phyloP scores from a whole-genome alignment of 2,888 invertebrate species.

The Desoria tigrina region DNA sequence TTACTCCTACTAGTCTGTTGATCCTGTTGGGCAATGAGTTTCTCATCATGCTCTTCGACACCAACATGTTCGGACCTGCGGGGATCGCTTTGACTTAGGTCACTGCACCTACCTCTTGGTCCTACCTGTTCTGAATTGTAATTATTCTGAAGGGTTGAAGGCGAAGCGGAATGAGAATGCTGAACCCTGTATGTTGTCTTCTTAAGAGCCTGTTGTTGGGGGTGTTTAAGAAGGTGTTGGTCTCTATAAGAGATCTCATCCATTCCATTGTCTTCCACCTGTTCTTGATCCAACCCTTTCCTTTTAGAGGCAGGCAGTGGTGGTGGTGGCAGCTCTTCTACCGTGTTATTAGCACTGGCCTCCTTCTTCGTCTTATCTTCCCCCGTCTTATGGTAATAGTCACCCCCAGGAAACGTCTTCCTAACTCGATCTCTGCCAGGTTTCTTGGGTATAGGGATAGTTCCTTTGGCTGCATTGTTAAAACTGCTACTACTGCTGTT shows the following conservation, averaged over 20 bases:
- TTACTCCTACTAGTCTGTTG: neutral
- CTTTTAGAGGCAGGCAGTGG: neutral
- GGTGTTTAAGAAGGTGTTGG: neutral
- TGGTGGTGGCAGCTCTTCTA: too few relatives aligned
- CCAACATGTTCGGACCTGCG: slow-evolving; percentile 10
- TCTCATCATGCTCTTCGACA: neutral
- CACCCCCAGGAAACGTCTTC: neutral
- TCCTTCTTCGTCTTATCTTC: slow-evolving; percentile 1
- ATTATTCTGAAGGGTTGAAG: neutral
- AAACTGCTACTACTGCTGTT: neutral
- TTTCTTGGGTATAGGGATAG: slow-evolving; percentile 15
- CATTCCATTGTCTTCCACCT: slow-evolving; percentile 27
- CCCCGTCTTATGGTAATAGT: slow-evolving; percentile 10
- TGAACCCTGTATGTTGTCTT: neutral
- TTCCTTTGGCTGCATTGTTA: slow-evolving; percentile 29
- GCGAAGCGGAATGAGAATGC: neutral
- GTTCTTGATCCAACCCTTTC: slow-evolving; percentile 22
- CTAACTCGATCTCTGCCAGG: too few relatives aligned
- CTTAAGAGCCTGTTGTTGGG: neutral
- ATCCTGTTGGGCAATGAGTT: neutral
- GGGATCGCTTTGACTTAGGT: slow-evolving; percentile 38
- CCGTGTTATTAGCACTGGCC: neutral
- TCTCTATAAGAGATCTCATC: neutral
- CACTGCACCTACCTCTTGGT: slow-evolving; percentile 44
- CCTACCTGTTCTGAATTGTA: neutral